Percentiles rank a stretch among this genome's conserved stretches.
phyloP scores from a whole-genome alignment of 2,888 invertebrate species.

The Tanytarsus gracilentus region DNA sequence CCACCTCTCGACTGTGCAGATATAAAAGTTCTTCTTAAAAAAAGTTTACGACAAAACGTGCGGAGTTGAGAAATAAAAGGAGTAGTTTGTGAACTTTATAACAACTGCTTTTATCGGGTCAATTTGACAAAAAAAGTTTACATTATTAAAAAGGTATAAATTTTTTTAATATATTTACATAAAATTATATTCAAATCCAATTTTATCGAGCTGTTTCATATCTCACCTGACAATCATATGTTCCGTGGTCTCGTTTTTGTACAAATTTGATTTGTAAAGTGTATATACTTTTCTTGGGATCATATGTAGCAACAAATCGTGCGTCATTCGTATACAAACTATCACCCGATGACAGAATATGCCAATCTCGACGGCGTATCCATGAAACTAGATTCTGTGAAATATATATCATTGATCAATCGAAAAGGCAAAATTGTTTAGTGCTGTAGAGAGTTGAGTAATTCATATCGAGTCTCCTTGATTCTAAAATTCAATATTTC shows the following conservation, averaged over 20 bases:
- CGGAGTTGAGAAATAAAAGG: not conserved
- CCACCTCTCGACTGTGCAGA: no score
- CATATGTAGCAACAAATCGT: constrained; percentile 69
- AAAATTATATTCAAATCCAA: no score
- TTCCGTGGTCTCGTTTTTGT: constrained; percentile 85
- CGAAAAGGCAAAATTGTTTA: not conserved
- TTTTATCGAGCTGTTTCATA: no score
- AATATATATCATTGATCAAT: constrained; percentile 29
- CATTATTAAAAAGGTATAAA: constrained; percentile 11
- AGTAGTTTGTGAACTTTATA: no score
- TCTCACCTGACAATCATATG: constrained; percentile 87
- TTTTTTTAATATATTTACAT: not conserved
- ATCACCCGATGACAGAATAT: constrained; percentile 83
- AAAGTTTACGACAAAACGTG: no score
- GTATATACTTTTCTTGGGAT: constrained; percentile 88
- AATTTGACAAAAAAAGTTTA: constrained; percentile 10
- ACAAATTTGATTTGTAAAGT: constrained; percentile 90
- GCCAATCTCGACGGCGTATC: constrained; percentile 87
- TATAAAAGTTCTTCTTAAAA: no score
- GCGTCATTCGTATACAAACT: constrained; percentile 89
- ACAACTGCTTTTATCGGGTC: constrained; percentile 4
- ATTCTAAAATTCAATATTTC: no score
- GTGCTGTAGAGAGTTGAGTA: not conserved
- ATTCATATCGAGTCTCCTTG: no score
- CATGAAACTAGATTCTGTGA: constrained; percentile 72